phyloP scores from a whole-genome alignment of 2,888 invertebrate species.

The Philhelius pedissequus region DNA sequence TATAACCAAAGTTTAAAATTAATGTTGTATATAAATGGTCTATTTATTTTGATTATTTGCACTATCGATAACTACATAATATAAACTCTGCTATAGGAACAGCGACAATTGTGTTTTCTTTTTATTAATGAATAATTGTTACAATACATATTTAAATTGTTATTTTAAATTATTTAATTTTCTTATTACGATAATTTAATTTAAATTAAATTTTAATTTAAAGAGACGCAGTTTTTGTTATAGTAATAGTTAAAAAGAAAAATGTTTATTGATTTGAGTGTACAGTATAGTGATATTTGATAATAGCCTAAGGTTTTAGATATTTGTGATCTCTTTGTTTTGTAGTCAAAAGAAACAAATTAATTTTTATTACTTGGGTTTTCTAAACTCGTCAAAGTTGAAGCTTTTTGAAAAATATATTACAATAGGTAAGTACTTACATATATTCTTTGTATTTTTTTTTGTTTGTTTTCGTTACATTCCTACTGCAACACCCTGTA shows the following conservation, averaged over 20 bases:
- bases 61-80: background rate
- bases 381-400: background rate
- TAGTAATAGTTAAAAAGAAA: background rate
- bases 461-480: background rate
- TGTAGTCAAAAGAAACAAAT: background rate
- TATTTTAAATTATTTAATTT: background rate
- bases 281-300: background rate
- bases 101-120: background rate
- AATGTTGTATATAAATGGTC: too few relatives aligned
- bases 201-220: background rate
- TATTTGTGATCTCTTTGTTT: background rate
- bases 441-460: too few relatives aligned
- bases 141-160: background rate
- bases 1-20: background rate
- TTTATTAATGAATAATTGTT: background rate
- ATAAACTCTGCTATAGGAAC: background rate
- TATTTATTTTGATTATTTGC: conserved; percentile 1
- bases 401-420: background rate
- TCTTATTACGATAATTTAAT: background rate
- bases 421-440: background rate
- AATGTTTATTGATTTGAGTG: background rate
- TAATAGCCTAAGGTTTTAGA: background rate
- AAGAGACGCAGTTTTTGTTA: background rate
- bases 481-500: conserved; percentile 9
- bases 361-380: background rate